Evolutionary conservation across 2,113 vertebrate genomes (phyloP).

Genomic region (Halcyon malimbica): DNA sequence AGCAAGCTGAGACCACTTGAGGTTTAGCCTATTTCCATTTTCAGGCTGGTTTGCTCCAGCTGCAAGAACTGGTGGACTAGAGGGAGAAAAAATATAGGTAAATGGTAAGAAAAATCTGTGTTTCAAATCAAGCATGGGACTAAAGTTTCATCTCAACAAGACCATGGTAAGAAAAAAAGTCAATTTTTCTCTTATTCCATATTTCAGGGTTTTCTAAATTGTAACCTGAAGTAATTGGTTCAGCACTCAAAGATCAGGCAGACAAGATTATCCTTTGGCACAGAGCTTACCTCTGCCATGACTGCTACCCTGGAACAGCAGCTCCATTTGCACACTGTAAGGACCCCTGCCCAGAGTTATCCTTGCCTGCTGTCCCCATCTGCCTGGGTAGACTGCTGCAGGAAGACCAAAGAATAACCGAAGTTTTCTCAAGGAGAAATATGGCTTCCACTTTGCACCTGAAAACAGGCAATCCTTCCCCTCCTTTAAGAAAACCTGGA

Average conservation of each 20-base stretch:
- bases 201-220: not conserved
- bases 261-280: not conserved
- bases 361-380: not conserved
- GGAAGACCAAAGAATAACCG: not conserved
- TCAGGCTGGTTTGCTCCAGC: not conserved
- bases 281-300: not conserved
- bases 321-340: rapidly evolving
- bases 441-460: not conserved
- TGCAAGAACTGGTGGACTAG: not conserved
- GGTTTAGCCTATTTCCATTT: not conserved
- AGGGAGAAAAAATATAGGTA: not conserved
- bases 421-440: not conserved
- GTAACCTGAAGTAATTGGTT: not conserved
- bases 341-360: not conserved
- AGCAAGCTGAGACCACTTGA: not conserved
- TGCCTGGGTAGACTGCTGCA: not conserved
- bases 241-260: not conserved
- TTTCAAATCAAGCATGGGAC: not conserved
- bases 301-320: not conserved
- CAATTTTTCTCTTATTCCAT: not conserved
- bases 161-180: rapidly evolving
- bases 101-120: not conserved
- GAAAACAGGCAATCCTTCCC: not conserved
- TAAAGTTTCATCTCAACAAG: not conserved
- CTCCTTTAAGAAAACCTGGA: not conserved